Percentiles rank a stretch among this genome's conserved stretches.
phyloP scores from a whole-genome alignment of 2,888 invertebrate species.

The Cantharis nigra region DNA sequence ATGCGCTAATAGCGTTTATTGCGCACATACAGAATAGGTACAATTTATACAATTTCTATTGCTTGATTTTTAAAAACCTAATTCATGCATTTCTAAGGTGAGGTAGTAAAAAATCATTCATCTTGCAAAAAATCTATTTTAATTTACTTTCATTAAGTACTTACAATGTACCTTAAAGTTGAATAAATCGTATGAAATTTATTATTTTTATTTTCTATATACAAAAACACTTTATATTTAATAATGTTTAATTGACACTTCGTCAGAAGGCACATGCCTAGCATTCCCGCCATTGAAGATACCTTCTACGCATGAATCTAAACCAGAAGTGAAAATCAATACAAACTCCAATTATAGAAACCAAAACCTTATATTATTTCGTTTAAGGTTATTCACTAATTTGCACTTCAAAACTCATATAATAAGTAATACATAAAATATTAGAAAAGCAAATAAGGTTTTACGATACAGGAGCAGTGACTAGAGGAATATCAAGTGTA shows the following conservation, averaged over 20 bases:
- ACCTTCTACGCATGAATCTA: slow-evolving; percentile 31
- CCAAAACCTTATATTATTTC: neutral
- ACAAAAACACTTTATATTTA: slow-evolving; percentile 25
- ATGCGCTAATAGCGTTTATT: slow-evolving; percentile 47
- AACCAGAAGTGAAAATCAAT: slow-evolving; percentile 31
- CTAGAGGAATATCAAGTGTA: neutral
- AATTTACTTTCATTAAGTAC: neutral
- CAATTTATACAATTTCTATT: slow-evolving; percentile 51
- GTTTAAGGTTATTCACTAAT: too few relatives aligned
- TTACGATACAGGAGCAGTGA: neutral
- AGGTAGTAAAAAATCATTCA: slow-evolving; percentile 28
- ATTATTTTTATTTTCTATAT: neutral
- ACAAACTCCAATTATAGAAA: slow-evolving; percentile 23
- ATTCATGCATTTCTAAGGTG: slow-evolving; percentile 43
- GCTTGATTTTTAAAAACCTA: slow-evolving; percentile 50
- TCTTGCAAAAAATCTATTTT: neutral
- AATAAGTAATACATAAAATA: neutral
- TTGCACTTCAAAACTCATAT: neutral
- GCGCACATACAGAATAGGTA: slow-evolving; percentile 52
- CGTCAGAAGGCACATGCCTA: slow-evolving; percentile 49
- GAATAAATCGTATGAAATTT: neutral
- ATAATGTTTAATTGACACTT: slow-evolving; percentile 46
- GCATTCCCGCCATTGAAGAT: slow-evolving; percentile 49
- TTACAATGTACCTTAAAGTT: neutral
- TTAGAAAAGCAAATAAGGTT: neutral